Conservation (phyloP, 2,888 invertebrate species). For the Ernsta delagoae region DNA sequence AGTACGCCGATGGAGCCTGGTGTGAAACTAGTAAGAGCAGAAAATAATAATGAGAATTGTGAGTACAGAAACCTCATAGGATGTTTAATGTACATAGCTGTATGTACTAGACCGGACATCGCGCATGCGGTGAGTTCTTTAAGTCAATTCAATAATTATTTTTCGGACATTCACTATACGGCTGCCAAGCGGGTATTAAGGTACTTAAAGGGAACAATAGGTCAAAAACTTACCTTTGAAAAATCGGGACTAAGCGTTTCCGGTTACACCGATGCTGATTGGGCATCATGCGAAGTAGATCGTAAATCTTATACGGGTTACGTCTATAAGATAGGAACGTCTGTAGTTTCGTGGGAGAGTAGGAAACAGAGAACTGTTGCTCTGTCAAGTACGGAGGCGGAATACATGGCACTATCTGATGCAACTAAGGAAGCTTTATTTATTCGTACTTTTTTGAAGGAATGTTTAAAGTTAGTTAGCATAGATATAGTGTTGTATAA, state of each 20-base stretch:
- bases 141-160: conserved; percentile 28
- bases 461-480: not conserved
- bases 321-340: conserved; percentile 34
- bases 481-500: not conserved
- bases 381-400: not conserved
- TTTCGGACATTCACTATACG: conserved; percentile 25
- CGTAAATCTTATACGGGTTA: conserved; percentile 44
- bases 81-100: conserved; percentile 33
- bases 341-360: conserved; percentile 1
- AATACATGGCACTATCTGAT: not conserved
- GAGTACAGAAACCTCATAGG: conserved; percentile 31
- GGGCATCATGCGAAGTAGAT: conserved; percentile 39
- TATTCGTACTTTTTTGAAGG: not conserved
- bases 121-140: conserved; percentile 33
- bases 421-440: not conserved
- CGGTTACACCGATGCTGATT: conserved; percentile 40
- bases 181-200: conserved; percentile 42
- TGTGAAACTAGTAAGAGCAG: not conserved
- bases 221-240: conserved; percentile 32
- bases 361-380: not conserved
- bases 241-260: conserved; percentile 10
- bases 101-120: conserved; percentile 36
- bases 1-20: not conserved
- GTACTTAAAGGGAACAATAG: conserved; percentile 38
- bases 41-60: not conserved